Base-by-base conservation (phyloP, 2,888 invertebrate species). In the Diadromus collaris region DNA sequence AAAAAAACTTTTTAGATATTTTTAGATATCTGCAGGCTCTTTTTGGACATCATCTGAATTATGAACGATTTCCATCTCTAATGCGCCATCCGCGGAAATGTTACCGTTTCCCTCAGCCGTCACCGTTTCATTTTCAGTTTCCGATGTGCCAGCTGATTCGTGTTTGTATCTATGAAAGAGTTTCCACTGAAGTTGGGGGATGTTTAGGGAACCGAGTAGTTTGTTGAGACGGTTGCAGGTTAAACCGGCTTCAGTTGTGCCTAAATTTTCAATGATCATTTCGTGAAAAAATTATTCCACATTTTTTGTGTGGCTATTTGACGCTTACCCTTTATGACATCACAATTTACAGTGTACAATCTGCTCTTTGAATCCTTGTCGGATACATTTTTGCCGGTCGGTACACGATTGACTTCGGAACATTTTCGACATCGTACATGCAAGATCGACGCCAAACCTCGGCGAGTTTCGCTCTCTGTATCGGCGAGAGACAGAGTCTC, bases 401-500 rank as follows among this genome's bases (percentile, higher is more conserved):
- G 61, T 2, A 71, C 61, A 13, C 7, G n/a, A 38, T 32, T 48
- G 34, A 61, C 32, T 44, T 61, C 1, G 2, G 10, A 24, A 21
- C 61, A 71, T 32, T 27, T 24, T 48, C 58, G 56, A 38, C 74
- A 80, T 44, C 65, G 24, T n/a, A 80, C 34, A 32, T 46, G 41
- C 32, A 74, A 48, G 27, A 68, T 48, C 7, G 77, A 77, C 27
- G 51, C 74, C 10, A 77, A 44, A 6, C 77, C 80, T 41, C 46
- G 24, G 19, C 75, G 67, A 3, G 32, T 61, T 32, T 77, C 80
- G 46, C 48, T 38, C 54, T 74, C 70, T 2, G 32, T 63, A 51
- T 63, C 46, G 5, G 29, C 19, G 10, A 80, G 38, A 6, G 80
- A 77, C 24, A 71, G 48, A 32, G 32, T 19, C 58, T 71, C 74